A percentile compares a stretch with the other conserved stretches of the same genome.
Conservation (phyloP, 2,888 invertebrate species). For the Phlogophora meticulosa region DNA sequence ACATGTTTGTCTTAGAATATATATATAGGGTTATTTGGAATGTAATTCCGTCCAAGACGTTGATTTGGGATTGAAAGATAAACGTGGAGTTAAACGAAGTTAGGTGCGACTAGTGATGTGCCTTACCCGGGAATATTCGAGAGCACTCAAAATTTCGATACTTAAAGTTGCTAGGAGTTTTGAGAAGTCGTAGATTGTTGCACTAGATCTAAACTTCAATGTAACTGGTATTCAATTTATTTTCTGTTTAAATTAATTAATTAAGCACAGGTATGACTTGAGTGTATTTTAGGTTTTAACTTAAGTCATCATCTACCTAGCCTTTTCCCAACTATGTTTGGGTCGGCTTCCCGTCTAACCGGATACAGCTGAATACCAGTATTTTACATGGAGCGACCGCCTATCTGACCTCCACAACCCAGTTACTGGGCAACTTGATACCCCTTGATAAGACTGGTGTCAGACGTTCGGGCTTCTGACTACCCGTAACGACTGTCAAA, state of each 20-base stretch:
- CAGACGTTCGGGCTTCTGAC: too few relatives aligned
- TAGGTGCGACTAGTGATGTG: conserved; percentile 8
- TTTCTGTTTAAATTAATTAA: neutral
- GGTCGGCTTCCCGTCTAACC: too few relatives aligned
- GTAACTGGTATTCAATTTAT: conserved; percentile 4
- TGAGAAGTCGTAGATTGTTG: neutral
- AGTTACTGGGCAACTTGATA: too few relatives aligned
- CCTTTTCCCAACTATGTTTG: too few relatives aligned
- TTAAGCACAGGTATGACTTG: too few relatives aligned
- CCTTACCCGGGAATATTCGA: conserved; percentile 12
- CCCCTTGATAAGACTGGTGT: too few relatives aligned
- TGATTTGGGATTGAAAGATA: conserved; percentile 39
- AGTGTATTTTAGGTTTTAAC: too few relatives aligned
- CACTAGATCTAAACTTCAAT: neutral
- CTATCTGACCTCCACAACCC: too few relatives aligned
- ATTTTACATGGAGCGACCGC: too few relatives aligned
- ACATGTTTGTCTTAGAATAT: neutral
- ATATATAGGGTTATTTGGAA: conserved; percentile 15
- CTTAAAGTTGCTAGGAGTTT: conserved; percentile 1
- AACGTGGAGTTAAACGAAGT: conserved; percentile 29
- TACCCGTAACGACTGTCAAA: too few relatives aligned
- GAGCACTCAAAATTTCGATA: neutral
- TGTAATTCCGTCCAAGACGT: conserved; percentile 26
- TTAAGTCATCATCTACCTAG: too few relatives aligned
- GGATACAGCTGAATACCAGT: too few relatives aligned